These are phyloP conservation scores for Notamacropus eugenii DNA, from an alignment of 2,797 vertebrate genomes.

Conservation along the genomic window DNA sequence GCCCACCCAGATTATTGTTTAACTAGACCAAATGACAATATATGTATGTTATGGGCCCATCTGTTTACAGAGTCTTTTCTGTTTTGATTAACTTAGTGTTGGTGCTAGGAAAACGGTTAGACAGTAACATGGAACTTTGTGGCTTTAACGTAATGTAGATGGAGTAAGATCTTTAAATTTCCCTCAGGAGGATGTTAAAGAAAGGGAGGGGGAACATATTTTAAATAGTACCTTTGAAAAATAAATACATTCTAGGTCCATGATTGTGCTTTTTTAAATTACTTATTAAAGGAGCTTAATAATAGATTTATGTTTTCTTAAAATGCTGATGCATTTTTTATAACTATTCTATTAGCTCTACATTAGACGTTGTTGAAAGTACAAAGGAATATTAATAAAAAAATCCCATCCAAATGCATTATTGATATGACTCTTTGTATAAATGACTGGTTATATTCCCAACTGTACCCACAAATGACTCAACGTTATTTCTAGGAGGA, in stretches of 20 bases:
- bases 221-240: background rate
- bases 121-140: constrained; percentile 32
- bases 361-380: constrained; percentile 28
- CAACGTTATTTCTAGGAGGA: constrained; percentile 55
- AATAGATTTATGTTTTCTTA: constrained; percentile 40
- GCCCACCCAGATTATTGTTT: background rate
- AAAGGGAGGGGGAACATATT: background rate
- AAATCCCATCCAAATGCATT: constrained; percentile 58
- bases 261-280: constrained; percentile 10
- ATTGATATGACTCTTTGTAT: constrained; percentile 25
- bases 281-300: constrained; percentile 32
- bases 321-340: constrained; percentile 15
- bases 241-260: constrained; percentile 15
- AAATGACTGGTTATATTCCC: constrained; percentile 60
- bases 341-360: constrained; percentile 32
- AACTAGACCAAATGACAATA: background rate
- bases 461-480: constrained; percentile 53
- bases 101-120: constrained; percentile 55
- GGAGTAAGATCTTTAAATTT: background rate
- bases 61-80: constrained; percentile 67
- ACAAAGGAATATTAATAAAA: constrained; percentile 8
- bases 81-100: constrained; percentile 62
- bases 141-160: constrained; percentile 37
- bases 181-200: constrained; percentile 6
- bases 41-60: constrained; percentile 14